A percentile compares a stretch with the other conserved stretches of the same genome.
These are phyloP conservation scores for Harpagifer antarcticus DNA, from an alignment of 2,797 vertebrate species.

Conservation along the genomic window DNA sequence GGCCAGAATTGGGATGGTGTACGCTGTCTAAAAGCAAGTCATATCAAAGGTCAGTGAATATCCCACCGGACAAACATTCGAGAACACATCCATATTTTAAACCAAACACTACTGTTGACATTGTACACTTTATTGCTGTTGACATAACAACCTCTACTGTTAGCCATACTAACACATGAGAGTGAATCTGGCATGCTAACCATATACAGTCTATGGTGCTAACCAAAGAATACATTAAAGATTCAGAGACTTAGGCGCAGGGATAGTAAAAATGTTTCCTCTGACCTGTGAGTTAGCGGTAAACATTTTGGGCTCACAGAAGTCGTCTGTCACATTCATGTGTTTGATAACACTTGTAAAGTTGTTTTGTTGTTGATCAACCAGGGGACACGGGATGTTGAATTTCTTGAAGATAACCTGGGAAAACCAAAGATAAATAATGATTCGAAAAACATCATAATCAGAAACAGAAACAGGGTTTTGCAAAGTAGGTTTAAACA, in stretches of 20 bases:
- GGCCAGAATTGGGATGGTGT: constrained; percentile 95
- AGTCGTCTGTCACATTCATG: constrained; percentile 29
- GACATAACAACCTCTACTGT: constrained; percentile 1
- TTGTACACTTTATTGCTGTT: constrained; percentile 7
- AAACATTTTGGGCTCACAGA: constrained; percentile 79
- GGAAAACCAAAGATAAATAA: background rate
- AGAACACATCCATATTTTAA: constrained; percentile 7
- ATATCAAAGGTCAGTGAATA: constrained; percentile 33
- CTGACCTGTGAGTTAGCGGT: constrained; percentile 86
- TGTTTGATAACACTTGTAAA: fast-evolving
- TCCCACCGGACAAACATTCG: background rate
- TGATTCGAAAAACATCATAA: constrained; percentile 8
- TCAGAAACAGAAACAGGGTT: no score
- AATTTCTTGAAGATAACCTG: constrained; percentile 98
- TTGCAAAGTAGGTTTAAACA: no score
- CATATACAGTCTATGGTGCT: background rate
- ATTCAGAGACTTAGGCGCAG: background rate
- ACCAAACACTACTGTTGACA: constrained; percentile 19
- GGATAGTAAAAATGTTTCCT: background rate
- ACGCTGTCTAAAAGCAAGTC: constrained; percentile 89
- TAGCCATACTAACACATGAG: background rate
- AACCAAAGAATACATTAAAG: constrained; percentile 3
- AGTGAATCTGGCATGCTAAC: background rate
- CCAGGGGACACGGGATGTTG: constrained; percentile 85
- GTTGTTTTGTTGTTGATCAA: background rate